Evolutionary conservation across 2,113 vertebrate genomes (phyloP).

Genomic region (Meriones unguiculatus): DNA sequence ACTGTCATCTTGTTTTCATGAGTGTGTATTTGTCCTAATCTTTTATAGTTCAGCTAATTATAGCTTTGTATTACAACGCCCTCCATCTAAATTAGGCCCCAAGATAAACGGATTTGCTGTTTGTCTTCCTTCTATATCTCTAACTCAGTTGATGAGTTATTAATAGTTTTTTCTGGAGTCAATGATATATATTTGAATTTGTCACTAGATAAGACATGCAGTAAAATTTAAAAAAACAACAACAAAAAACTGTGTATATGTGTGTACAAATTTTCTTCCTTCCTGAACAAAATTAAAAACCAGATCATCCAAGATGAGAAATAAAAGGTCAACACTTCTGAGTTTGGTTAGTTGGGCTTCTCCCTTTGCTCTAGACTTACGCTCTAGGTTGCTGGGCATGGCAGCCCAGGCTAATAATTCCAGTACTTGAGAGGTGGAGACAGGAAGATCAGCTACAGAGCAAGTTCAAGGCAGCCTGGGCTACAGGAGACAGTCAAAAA

Average conservation of each 20-base stretch:
- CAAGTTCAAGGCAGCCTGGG: background rate
- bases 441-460: background rate
- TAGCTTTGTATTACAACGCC: background rate
- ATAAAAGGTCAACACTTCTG: background rate
- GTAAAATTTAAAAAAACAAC: background rate
- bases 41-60: background rate
- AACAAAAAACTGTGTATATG: background rate
- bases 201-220: background rate
- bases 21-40: conserved; percentile 6
- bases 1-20: background rate
- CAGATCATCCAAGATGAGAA: background rate
- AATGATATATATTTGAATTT: background rate
- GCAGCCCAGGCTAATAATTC: background rate
- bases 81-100: conserved; percentile 18
- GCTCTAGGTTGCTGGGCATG: background rate
- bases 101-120: conserved; percentile 23
- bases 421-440: background rate
- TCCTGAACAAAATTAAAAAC: conserved; percentile 36
- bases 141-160: background rate
- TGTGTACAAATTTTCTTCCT: background rate
- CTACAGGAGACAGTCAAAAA: background rate
- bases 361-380: background rate
- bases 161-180: background rate
- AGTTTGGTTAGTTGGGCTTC: background rate
- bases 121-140: conserved; percentile 31